phyloP scores from a whole-genome alignment of 1,140 invertebrate genomes.

The Papilio machaon region DNA sequence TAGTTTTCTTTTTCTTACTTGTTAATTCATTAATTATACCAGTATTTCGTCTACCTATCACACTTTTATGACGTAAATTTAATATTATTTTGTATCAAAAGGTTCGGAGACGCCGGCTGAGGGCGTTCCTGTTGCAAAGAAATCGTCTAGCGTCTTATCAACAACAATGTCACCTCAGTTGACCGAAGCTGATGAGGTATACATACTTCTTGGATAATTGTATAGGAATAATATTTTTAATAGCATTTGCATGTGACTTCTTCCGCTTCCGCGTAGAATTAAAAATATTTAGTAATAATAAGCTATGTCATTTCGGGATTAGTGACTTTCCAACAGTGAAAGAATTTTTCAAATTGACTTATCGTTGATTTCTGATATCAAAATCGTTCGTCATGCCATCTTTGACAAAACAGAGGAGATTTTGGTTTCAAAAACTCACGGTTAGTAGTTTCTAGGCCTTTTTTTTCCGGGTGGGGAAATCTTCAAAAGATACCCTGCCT shows the following conservation, averaged over 20 bases:
- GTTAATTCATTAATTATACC: neutral
- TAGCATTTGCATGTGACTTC: neutral
- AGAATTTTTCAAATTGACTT: no score
- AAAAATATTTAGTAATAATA: no score
- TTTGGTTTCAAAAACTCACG: no score
- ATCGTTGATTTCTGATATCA: no score
- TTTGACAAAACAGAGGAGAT: no score
- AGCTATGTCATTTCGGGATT: neutral
- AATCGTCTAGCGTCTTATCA: conserved; percentile 39
- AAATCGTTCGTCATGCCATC: no score
- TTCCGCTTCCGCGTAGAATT: no score
- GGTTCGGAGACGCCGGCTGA: conserved; percentile 55
- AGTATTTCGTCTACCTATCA: neutral
- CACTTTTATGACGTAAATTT: no score
- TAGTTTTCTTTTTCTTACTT: neutral
- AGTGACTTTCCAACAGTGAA: no score
- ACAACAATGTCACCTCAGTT: neutral
- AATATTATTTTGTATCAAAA: conserved; percentile 23
- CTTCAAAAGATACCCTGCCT: no score
- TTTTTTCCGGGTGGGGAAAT: no score
- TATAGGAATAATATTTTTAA: neutral
- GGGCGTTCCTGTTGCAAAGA: conserved; percentile 50
- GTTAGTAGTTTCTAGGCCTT: no score
- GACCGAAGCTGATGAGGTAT: conserved; percentile 44
- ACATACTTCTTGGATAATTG: neutral